Percentiles rank a stretch among this genome's conserved stretches.
These are phyloP conservation scores for Bambusicola thoracicus DNA, from an alignment of 2,113 vertebrate species.

Conservation along the genomic window DNA sequence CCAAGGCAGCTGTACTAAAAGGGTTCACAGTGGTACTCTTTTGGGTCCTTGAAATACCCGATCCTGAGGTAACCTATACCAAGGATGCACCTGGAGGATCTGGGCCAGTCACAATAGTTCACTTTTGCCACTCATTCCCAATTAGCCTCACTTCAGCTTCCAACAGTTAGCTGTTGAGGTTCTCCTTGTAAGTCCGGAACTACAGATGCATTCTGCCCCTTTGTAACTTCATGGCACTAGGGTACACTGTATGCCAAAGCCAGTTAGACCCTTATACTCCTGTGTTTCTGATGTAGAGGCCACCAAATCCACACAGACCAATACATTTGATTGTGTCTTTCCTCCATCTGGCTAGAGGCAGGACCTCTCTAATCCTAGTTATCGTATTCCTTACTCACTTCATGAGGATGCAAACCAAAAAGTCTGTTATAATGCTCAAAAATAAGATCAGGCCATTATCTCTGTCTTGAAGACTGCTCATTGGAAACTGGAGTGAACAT, in stretches of 20 bases:
- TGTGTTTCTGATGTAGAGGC: neutral
- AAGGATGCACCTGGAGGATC: neutral
- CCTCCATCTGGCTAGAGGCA: neutral
- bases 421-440: neutral
- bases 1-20: neutral
- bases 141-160: neutral
- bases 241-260: neutral
- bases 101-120: neutral
- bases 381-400: neutral
- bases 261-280: neutral
- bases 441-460: neutral
- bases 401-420: neutral
- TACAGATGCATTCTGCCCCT: neutral
- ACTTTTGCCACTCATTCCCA: neutral
- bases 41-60: neutral
- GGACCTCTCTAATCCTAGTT: neutral
- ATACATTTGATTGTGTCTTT: neutral
- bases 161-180: neutral
- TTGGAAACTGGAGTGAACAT: neutral
- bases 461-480: neutral
- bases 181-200: neutral
- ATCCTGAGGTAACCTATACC: neutral
- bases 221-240: neutral
- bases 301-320: neutral
- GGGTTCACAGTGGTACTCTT: neutral